Conservation (phyloP, 2,888 invertebrate genomes). For the Hypsopygia costalis region DNA sequence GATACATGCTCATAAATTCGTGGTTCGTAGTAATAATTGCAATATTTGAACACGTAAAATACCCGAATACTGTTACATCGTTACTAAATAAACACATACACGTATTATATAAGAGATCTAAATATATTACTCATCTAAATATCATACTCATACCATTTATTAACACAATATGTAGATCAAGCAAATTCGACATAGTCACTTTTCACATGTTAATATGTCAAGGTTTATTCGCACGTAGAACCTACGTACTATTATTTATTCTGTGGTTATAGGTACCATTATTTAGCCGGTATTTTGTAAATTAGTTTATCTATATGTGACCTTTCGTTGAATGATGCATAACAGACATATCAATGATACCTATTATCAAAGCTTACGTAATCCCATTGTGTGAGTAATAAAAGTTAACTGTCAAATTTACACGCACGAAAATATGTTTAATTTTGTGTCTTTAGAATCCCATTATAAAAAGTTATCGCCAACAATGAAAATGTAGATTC, state of each 20-base stretch:
- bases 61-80: too few relatives aligned
- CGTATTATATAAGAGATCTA: too few relatives aligned
- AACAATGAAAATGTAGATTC: slow-evolving; percentile 7
- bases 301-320: too few relatives aligned
- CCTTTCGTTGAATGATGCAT: neutral
- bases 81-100: too few relatives aligned
- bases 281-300: neutral
- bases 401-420: neutral
- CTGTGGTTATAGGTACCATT: neutral
- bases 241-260: neutral
- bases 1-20: too few relatives aligned
- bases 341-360: too few relatives aligned
- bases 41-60: too few relatives aligned
- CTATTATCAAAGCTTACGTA: too few relatives aligned
- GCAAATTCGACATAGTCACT: neutral
- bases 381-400: neutral
- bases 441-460: neutral
- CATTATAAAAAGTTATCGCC: slow-evolving; percentile 1
- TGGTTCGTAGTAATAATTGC: too few relatives aligned
- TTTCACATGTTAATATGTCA: neutral
- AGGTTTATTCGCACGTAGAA: neutral
- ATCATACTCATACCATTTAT: too few relatives aligned
- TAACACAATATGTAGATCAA: neutral
- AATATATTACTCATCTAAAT: too few relatives aligned
- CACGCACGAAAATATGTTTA: neutral